Conservation (phyloP, 2,113 vertebrate genomes). For the Chionis minor region DNA sequence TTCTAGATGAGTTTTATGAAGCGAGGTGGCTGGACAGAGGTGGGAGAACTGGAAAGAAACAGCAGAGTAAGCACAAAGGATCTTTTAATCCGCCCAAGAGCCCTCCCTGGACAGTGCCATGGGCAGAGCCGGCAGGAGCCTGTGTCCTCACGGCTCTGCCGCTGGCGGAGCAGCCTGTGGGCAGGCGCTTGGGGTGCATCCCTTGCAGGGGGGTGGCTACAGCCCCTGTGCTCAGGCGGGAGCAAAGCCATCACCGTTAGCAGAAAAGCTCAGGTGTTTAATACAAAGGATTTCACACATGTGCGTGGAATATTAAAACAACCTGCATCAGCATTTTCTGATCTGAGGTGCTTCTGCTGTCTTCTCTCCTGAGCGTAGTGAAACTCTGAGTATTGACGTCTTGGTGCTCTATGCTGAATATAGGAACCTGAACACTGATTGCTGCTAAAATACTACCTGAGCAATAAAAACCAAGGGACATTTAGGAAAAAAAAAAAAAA, state of each 20-base stretch:
- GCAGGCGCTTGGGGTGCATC: too few species aligned
- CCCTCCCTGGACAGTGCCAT: neutral
- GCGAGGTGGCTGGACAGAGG: neutral
- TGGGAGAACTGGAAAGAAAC: neutral
- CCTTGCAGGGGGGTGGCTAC: neutral
- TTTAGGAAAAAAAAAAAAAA: neutral
- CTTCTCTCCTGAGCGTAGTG: neutral
- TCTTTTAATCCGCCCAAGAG: neutral
- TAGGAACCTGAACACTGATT: neutral
- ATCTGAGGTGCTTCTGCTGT: neutral
- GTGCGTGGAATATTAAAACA: neutral
- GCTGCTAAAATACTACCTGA: neutral
- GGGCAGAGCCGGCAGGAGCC: neutral
- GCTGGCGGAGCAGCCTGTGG: neutral
- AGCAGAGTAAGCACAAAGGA: neutral
- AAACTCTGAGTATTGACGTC: neutral
- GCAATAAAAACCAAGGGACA: neutral
- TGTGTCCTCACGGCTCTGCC: neutral
- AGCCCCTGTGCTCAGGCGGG: neutral
- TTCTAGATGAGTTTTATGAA: neutral
- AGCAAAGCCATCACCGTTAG: neutral
- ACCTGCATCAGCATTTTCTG: neutral
- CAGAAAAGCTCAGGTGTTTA: neutral
- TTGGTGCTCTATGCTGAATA: neutral
- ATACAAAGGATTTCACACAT: neutral